phyloP scores from a whole-genome alignment of 1,140 invertebrate genomes.

The Drosophila repleta region DNA sequence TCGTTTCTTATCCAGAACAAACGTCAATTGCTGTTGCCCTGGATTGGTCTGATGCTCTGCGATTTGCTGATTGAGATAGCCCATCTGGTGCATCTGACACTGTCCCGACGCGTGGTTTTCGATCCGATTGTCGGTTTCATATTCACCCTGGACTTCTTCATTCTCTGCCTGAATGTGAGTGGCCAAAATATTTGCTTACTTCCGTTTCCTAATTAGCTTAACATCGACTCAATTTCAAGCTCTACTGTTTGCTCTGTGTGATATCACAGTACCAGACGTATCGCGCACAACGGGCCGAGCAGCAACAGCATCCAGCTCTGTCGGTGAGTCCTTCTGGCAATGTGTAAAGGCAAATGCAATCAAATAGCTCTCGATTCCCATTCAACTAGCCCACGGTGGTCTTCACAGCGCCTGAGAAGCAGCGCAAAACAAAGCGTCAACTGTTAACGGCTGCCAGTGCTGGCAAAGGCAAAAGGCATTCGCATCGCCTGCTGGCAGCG shows the following conservation, averaged over 20 bases:
- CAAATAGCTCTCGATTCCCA: not conserved
- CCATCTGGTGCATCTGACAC: slow-evolving; percentile 63
- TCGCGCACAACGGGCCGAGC: slow-evolving; percentile 44
- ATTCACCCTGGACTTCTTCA: slow-evolving; percentile 77
- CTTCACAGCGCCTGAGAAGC: slow-evolving; percentile 56
- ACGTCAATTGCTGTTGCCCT: slow-evolving; percentile 69
- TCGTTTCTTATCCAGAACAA: slow-evolving; percentile 51
- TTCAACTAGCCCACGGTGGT: slow-evolving; percentile 52
- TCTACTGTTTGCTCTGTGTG: slow-evolving; percentile 74
- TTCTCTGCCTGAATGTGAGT: slow-evolving; percentile 77
- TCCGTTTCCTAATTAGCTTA: not conserved
- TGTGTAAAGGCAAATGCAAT: slow-evolving; percentile 22
- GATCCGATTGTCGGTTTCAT: slow-evolving; percentile 78
- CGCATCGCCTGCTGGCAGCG: slow-evolving; percentile 53
- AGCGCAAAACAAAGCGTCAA: slow-evolving; percentile 53
- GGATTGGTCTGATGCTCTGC: slow-evolving; percentile 69
- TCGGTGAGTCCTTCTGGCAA: slow-evolving; percentile 51
- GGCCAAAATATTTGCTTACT: not conserved
- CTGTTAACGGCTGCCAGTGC: slow-evolving; percentile 15
- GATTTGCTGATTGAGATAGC: slow-evolving; percentile 69
- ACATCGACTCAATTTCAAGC: slow-evolving; percentile 33
- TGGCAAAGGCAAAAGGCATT: slow-evolving; percentile 38
- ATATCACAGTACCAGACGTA: slow-evolving; percentile 72
- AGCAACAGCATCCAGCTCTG: slow-evolving; percentile 36
- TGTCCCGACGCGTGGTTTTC: slow-evolving; percentile 64